A percentile compares a stretch with the other conserved stretches of the same genome.
phyloP scores from a whole-genome alignment of 1,140 invertebrate species.

The Drosophila erecta region DNA sequence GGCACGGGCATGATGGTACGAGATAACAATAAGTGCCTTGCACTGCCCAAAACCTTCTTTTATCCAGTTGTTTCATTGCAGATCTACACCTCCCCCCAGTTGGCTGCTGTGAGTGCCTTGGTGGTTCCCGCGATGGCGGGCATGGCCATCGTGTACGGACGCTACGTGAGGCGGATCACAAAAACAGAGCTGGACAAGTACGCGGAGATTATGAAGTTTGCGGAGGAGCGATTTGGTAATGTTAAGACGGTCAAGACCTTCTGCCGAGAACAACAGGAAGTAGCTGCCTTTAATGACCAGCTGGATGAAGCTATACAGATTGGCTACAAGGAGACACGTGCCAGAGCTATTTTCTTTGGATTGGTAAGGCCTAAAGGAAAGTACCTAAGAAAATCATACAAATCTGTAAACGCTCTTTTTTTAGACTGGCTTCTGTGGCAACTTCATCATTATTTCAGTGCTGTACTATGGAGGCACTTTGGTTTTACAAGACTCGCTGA shows the following conservation, averaged over 20 bases:
- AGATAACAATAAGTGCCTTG: neutral
- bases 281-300: conserved; percentile 88
- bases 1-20: conserved; percentile 97
- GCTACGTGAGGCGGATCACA: conserved; percentile 94
- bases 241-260: conserved; percentile 97
- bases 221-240: conserved; percentile 97
- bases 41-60: neutral
- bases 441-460: conserved; percentile 95
- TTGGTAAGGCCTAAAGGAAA: conserved; percentile 85
- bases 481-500: conserved; percentile 92
- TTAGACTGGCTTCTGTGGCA: conserved; percentile 96
- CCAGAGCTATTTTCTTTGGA: conserved; percentile 95
- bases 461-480: conserved; percentile 97
- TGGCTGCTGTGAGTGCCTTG: conserved; percentile 93
- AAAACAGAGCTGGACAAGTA: conserved; percentile 92
- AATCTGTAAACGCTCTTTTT: conserved; percentile 64
- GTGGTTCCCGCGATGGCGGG: conserved; percentile 95
- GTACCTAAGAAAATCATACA: neutral
- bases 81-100: conserved; percentile 95
- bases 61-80: conserved; percentile 61
- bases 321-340: conserved; percentile 94
- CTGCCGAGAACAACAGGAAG: conserved; percentile 93
- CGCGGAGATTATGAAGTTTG: conserved; percentile 92
- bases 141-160: conserved; percentile 94
- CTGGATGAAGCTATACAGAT: conserved; percentile 91